phyloP scores from a whole-genome alignment of 2,797 vertebrate genomes.

The Bucorvus abyssinicus region DNA sequence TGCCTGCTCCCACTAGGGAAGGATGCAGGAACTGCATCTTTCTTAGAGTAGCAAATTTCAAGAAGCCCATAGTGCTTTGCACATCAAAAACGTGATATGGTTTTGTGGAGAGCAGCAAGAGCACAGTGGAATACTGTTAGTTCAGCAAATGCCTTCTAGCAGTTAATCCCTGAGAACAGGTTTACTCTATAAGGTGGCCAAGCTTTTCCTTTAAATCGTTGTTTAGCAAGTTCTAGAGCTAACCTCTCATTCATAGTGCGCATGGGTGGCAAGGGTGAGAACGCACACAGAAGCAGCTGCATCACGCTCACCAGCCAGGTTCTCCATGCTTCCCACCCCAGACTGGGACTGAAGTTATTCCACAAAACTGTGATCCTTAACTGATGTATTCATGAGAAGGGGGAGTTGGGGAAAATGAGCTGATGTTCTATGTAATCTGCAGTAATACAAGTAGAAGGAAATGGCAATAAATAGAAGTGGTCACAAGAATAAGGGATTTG shows the following conservation, averaged over 20 bases:
- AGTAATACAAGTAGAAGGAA: not conserved
- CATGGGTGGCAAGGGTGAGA: not conserved
- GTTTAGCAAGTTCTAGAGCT: not conserved
- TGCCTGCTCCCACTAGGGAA: not conserved
- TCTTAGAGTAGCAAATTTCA: not conserved
- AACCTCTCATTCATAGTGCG: not conserved
- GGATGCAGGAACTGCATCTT: constrained; percentile 6
- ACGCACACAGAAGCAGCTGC: not conserved
- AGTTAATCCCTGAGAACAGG: not conserved
- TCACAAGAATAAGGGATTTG: not conserved
- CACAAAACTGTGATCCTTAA: not conserved
- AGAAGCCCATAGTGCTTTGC: not conserved
- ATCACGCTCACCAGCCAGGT: not conserved
- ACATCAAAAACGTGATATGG: not conserved
- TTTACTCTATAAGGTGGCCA: not conserved
- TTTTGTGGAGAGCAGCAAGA: not conserved
- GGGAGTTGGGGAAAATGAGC: not conserved
- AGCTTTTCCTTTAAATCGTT: not conserved
- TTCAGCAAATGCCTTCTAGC: not conserved
- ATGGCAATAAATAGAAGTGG: not conserved
- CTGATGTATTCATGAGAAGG: not conserved
- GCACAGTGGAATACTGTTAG: not conserved
- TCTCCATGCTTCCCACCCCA: not conserved
- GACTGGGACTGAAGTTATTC: not conserved
- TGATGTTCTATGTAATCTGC: not conserved